phyloP scores from a whole-genome alignment of 64 coral and sea anemone genomes.

The Exaiptasia diaphana region DNA sequence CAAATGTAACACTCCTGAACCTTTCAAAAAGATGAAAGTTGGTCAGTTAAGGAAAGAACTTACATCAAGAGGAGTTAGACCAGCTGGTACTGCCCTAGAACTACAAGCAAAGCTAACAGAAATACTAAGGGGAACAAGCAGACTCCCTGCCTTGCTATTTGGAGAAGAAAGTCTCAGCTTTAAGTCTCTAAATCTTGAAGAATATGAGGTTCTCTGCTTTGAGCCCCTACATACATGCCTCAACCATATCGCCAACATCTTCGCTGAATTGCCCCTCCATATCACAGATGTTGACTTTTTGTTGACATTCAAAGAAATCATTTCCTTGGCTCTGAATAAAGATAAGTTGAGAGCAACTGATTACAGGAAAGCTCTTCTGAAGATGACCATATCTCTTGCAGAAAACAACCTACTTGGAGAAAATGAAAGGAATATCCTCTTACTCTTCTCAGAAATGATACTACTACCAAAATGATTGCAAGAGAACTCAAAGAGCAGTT shows the following conservation, averaged over 20 bases:
- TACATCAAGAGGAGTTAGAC: neutral
- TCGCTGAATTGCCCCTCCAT: conserved; percentile 14
- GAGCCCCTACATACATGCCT: neutral
- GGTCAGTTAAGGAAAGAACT: neutral
- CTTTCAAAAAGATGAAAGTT: neutral
- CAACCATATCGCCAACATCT: conserved; percentile 22
- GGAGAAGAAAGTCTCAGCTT: neutral
- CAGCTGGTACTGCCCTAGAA: neutral
- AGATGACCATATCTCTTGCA: neutral
- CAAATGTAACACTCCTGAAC: neutral
- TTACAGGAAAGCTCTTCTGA: neutral
- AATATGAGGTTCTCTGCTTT: conserved; percentile 31
- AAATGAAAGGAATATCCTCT: neutral
- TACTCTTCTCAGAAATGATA: conserved; percentile 7
- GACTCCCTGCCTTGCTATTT: neutral
- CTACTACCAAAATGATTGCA: neutral
- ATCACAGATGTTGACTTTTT: conserved; percentile 10
- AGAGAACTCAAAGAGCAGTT: neutral
- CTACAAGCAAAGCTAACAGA: neutral
- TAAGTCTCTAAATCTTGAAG: neutral
- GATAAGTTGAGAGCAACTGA: conserved; percentile 21
- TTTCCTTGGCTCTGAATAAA: neutral
- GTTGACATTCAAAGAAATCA: conserved; percentile 17
- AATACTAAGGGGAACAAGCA: neutral
- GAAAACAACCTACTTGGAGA: neutral